Evolutionary conservation across 2,797 vertebrate genomes (phyloP), one percentile per base, ranked within the genome.

Genomic region (Pseudomugil gertrudae): DNA sequence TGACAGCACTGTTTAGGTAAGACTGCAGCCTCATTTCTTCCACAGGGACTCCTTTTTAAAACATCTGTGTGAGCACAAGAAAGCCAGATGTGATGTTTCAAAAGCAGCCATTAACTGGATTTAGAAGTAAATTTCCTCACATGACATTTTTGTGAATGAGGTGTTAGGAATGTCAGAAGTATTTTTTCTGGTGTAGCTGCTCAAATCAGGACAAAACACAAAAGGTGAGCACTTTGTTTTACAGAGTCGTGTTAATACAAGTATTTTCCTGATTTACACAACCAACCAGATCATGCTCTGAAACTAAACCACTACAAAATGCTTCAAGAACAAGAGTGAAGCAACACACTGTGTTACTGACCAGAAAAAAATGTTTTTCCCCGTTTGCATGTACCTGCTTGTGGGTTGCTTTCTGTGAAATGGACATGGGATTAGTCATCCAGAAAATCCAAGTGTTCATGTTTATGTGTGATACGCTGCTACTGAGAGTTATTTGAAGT

Each of bases 31-130:
- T 56, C 65, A 21, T 75, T 68, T 21, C 14, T 43, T 29, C 29
- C 27, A 21, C 0, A 11, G 4, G 32, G 24, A 40, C 15, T 29
- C 9, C 0, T 35, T 47, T 38, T 3, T 8, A 30, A 35, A 60
- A 72, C 68, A 66, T 77, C 36, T 72, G 64, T 27, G 13, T 21
- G 8, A 0, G 7, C 13, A 7, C 33, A 53, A 33, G 9, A 7
- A n/a, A 19, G 33, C 19, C 11, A 13, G 17, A 67, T 1, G n/a
- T 60, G 23, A 56, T 36, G 23, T 30, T 15, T 45, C 9, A 21
- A 21, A 43, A 45, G 19, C 2, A 45, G 38, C 38, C 17, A n/a
- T 43, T 19, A 19, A 43, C 40, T 43, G 19, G 40, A 9, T 43
- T 45, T 21, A 9, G n/a, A 21, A 21, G 21, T 1, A 21, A 45